Evolutionary conservation across 2,113 vertebrate genomes (phyloP).

Genomic region (Archilochus colubris): DNA sequence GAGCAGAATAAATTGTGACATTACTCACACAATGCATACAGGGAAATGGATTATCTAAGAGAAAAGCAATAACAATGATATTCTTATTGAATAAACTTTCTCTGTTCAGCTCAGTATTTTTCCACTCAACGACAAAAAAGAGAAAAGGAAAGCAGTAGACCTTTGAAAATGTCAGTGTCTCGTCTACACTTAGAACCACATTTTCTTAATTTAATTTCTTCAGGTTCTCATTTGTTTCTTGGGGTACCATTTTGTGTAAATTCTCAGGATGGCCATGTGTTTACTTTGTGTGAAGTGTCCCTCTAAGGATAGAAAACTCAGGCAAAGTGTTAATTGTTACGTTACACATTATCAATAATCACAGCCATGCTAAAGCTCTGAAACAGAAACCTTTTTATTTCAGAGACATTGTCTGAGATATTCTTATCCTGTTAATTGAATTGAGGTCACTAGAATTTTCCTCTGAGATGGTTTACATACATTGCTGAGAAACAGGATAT

Average conservation of each 20-base stretch:
- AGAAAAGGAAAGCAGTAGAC: not conserved
- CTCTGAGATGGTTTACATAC: not conserved
- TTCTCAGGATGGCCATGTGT: rapidly evolving
- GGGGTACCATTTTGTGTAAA: not conserved
- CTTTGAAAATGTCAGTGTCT: not conserved
- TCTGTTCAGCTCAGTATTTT: not conserved
- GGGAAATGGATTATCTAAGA: conserved; percentile 11
- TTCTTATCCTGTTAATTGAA: not conserved
- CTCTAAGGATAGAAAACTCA: not conserved
- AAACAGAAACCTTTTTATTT: not conserved
- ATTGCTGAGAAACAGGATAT: not conserved
- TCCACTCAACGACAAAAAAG: not conserved
- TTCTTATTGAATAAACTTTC: conserved; percentile 16
- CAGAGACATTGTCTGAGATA: not conserved
- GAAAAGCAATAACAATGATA: conserved; percentile 16
- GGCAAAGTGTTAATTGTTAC: not conserved
- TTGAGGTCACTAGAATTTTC: not conserved
- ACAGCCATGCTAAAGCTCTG: rapidly evolving
- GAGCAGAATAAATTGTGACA: not conserved
- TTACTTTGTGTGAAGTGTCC: not conserved
- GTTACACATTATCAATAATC: not conserved
- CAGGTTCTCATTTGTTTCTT: not conserved
- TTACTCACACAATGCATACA: not conserved
- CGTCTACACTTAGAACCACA: not conserved
- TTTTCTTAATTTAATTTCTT: not conserved